Conservation (phyloP, 1,140 invertebrate genomes). For the Brachionus manjavacas region DNA sequence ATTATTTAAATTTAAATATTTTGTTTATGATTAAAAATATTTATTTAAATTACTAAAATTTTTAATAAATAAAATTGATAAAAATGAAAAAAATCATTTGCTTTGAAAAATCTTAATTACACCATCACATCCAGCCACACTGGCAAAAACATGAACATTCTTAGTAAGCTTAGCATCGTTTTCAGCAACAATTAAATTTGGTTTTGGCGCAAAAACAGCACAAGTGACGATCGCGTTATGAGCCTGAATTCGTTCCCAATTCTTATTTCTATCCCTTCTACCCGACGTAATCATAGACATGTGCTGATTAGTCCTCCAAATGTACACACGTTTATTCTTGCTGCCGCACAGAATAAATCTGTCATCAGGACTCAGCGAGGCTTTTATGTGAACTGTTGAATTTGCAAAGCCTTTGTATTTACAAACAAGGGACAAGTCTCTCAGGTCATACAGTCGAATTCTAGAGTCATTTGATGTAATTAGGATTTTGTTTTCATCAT, state of each 20-base stretch:
- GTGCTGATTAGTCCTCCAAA: constrained; percentile 91
- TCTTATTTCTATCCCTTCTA: constrained; percentile 80
- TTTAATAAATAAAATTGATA: too few species aligned
- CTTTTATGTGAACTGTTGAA: constrained; percentile 92
- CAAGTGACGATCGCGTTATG: constrained; percentile 93
- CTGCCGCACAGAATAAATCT: constrained; percentile 95
- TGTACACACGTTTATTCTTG: constrained; percentile 94
- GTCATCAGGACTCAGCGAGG: constrained; percentile 76
- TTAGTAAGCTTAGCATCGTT: not conserved
- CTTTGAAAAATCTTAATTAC: constrained; percentile 28
- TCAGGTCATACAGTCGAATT: constrained; percentile 89
- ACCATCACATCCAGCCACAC: constrained; percentile 36
- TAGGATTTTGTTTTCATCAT: constrained; percentile 60
- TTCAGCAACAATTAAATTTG: constrained; percentile 51
- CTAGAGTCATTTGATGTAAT: constrained; percentile 98
- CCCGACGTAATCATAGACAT: constrained; percentile 84
- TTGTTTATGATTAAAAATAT: too few species aligned
- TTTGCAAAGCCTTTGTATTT: constrained; percentile 94
- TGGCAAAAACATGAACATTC: not conserved
- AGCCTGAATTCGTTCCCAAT: constrained; percentile 95
- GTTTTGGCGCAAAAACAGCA: constrained; percentile 92
- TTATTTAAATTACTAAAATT: too few species aligned
- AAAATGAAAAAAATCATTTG: not conserved
- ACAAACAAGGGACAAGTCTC: constrained; percentile 88
- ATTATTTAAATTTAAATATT: too few species aligned